phyloP scores from a whole-genome alignment of 1,140 invertebrate genomes.

The Procambarus clarkii region DNA sequence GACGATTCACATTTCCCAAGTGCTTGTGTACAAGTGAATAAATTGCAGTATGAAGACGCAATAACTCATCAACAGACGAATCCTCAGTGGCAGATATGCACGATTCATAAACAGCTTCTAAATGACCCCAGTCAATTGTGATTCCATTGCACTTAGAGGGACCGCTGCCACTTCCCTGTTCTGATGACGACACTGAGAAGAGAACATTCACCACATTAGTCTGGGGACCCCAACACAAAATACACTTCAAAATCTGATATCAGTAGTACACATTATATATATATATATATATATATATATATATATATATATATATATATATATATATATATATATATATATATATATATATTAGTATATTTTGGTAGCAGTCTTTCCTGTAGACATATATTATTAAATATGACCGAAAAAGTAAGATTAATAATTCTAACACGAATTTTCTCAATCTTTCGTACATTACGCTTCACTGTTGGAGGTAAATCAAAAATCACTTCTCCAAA shows the following conservation, averaged over 20 bases:
- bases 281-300: background rate
- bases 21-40: slow-evolving; percentile 55
- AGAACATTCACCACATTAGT: background rate
- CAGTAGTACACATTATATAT: too few species aligned
- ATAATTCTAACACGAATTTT: too few species aligned
- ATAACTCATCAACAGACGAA: slow-evolving; percentile 61
- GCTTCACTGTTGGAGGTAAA: too few species aligned
- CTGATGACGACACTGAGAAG: slow-evolving; percentile 65
- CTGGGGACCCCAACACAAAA: background rate
- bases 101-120: slow-evolving; percentile 65
- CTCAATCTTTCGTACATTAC: too few species aligned
- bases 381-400: too few species aligned
- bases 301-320: background rate
- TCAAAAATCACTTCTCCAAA: too few species aligned
- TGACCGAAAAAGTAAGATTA: too few species aligned
- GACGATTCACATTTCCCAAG: slow-evolving; percentile 18
- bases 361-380: too few species aligned
- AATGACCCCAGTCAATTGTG: slow-evolving; percentile 64
- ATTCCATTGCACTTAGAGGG: slow-evolving; percentile 41
- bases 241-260: background rate
- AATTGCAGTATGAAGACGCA: slow-evolving; percentile 60
- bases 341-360: too few species aligned
- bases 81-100: slow-evolving; percentile 66
- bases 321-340: too few species aligned
- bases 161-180: slow-evolving; percentile 55